Percentiles rank a stretch among this genome's conserved stretches.
Conservation (phyloP, 2,113 vertebrate genomes). For the Orycteropus afer region DNA sequence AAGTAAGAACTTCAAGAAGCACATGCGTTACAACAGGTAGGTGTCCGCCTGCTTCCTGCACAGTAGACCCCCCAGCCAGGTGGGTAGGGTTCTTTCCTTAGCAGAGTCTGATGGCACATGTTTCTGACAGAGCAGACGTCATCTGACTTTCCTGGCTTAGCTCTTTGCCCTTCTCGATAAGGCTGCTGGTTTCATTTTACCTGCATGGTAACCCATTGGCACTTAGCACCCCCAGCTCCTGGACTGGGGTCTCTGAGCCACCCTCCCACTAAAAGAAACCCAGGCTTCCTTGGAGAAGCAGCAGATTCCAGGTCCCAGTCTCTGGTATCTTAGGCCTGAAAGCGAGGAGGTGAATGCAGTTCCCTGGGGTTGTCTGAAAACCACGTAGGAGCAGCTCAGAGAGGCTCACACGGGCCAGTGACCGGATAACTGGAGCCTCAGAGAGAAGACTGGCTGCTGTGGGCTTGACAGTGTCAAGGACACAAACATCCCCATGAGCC, state of each 20-base stretch:
- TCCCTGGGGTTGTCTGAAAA: rapidly evolving
- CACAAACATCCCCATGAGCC: rapidly evolving
- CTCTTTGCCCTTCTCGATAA: background rate
- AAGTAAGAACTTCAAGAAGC: constrained; percentile 91
- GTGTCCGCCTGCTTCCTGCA: constrained; percentile 68
- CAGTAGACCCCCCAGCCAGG: background rate
- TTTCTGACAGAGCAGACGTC: too few relatives aligned
- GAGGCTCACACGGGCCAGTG: background rate
- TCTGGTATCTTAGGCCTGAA: background rate
- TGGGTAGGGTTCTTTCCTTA: background rate
- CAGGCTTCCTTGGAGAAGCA: background rate
- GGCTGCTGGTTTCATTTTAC: rapidly evolving
- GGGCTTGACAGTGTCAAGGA: background rate
- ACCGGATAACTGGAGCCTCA: rapidly evolving
- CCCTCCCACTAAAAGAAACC: rapidly evolving
- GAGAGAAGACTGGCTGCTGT: rapidly evolving
- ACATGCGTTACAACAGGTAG: constrained; percentile 95
- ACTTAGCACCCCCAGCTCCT: rapidly evolving
- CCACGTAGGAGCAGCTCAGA: rapidly evolving
- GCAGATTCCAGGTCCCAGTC: background rate
- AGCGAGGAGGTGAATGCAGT: background rate
- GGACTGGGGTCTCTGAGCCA: background rate
- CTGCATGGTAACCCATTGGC: rapidly evolving
- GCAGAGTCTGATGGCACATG: background rate
- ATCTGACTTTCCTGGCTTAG: too few relatives aligned